These are phyloP conservation scores for Augochlorella aurata DNA, from an alignment of 2,888 invertebrate genomes.

Conservation along the genomic window DNA sequence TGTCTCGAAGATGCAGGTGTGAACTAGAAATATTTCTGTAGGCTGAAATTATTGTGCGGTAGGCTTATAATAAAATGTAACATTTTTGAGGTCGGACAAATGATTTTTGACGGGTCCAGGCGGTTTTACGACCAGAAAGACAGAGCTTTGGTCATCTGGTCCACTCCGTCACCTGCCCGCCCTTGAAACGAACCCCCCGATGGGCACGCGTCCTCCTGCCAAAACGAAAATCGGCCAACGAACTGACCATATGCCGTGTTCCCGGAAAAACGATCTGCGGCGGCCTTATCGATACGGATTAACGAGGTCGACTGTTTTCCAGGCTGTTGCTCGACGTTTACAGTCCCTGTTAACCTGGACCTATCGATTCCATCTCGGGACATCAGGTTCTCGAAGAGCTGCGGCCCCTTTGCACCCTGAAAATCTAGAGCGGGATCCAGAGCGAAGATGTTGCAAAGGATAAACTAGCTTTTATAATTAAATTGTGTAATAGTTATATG, in stretches of 20 bases:
- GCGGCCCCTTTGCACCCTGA: neutral
- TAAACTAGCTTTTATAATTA: too few species aligned
- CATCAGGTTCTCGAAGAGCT: neutral
- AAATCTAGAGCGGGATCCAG: neutral
- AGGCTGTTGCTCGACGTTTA: constrained; percentile 4
- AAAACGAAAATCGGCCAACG: constrained; percentile 59
- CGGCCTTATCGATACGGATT: constrained; percentile 65
- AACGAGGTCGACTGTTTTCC: constrained; percentile 30
- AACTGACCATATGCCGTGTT: constrained; percentile 72
- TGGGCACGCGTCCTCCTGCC: constrained; percentile 70
- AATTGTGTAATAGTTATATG: too few species aligned
- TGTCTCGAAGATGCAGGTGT: too few species aligned
- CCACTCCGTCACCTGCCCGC: constrained; percentile 73
- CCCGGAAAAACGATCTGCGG: constrained; percentile 66
- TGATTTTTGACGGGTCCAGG: constrained; percentile 8
- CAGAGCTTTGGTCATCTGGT: constrained; percentile 70
- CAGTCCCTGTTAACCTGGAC: neutral
- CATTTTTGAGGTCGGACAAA: neutral
- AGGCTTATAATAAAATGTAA: too few species aligned
- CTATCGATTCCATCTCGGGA: neutral
- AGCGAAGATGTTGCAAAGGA: neutral
- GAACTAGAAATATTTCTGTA: too few species aligned
- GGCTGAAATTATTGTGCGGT: too few species aligned
- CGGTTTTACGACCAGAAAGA: constrained; percentile 46
- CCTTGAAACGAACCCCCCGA: constrained; percentile 72